Evolutionary conservation across 1,140 invertebrate genomes (phyloP).

Genomic region (Tenebrio molitor): DNA sequence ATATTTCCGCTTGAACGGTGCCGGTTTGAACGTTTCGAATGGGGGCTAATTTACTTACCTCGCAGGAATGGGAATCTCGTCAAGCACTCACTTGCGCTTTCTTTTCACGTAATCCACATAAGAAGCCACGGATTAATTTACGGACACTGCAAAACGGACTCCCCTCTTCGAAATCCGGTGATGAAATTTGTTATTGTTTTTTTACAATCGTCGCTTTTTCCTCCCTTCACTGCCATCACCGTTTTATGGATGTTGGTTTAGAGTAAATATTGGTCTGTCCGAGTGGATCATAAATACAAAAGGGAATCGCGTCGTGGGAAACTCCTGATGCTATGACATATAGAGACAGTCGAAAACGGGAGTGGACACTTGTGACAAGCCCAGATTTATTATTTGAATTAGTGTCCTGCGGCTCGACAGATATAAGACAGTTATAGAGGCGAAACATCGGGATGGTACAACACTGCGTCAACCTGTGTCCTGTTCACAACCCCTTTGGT

Average conservation of each 20-base stretch:
- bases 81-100: too few relatives aligned
- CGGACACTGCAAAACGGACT: too few relatives aligned
- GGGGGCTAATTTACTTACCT: constrained; percentile 1
- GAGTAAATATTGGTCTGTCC: constrained; percentile 3
- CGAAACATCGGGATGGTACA: constrained; percentile 28
- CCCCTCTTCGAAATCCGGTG: too few relatives aligned
- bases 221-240: background rate
- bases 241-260: constrained; percentile 7
- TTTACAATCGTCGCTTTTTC: background rate
- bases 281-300: constrained; percentile 16
- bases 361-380: constrained; percentile 39
- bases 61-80: too few relatives aligned
- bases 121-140: too few relatives aligned
- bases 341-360: constrained; percentile 9
- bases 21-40: background rate
- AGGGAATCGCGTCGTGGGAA: constrained; percentile 17
- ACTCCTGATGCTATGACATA: constrained; percentile 17
- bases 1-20: constrained; percentile 1
- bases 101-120: too few relatives aligned
- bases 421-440: constrained; percentile 43
- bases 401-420: constrained; percentile 38
- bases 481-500: constrained; percentile 38
- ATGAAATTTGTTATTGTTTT: background rate
- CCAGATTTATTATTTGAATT: constrained; percentile 47
- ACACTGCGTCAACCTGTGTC: constrained; percentile 27